Evolutionary conservation across 2,888 invertebrate species (phyloP), one percentile per base, ranked within the genome.

Genomic region (Eristalinus aeneus): DNA sequence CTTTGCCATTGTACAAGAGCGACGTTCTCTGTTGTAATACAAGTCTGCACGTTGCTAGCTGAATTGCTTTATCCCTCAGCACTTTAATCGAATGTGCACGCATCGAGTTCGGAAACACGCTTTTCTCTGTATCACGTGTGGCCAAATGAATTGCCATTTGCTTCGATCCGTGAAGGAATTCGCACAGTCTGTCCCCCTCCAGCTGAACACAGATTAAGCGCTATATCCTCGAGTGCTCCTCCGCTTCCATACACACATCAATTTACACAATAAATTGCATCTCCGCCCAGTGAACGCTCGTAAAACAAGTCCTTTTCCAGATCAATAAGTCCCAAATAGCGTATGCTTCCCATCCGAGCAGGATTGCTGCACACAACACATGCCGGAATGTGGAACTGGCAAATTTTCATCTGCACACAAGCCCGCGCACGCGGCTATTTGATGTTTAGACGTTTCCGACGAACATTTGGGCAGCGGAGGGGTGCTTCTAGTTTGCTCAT

Each of bases 261-360:
- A 64, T 77, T 63, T 63, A 23, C 53, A 53, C 60, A 68, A 76
- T 68, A 61, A 76, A 76, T 34, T 22, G 27, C 34, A 46, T 27
- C 31, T 65, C 22, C n/a, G 8, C 34, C 53, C 53, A 6, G 63
- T 11, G 11, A 9, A 1, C 16, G 46, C 2, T 72, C 46, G 78
- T 58, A 60, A 65, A 79, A 67, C 64, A 72, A 71, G 72, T 53
- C 64, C 71, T 79, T 79, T 72, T 72, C 46, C 23, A 61, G 72
- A 79, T 72, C 72, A 79, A 73, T 73, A 73, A 61, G 53, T 58
- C 58, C 78, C 9, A 60, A 71, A 78, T 78, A 32, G 72, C 78
- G 32, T 72, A 72, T 78, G 72, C 23, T 72, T 54, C 32, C 53
- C 46, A 34, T 63, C 34, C 23, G 6, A 20, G 2, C 20, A 39